Evolutionary conservation across 2,113 vertebrate species (phyloP).

Genomic region (Prunella himalayana): DNA sequence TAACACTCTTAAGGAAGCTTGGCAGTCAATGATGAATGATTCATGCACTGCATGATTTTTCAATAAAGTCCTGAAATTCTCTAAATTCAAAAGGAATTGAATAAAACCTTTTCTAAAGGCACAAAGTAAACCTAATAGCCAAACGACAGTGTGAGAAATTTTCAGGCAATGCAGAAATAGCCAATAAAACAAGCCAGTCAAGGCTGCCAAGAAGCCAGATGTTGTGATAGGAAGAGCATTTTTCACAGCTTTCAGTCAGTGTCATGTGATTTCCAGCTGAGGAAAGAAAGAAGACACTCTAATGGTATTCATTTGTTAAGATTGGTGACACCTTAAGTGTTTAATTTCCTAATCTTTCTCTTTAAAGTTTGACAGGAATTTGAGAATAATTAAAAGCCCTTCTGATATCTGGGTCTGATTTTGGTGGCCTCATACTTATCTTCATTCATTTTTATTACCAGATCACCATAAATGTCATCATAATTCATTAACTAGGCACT

Average conservation of each 20-base stretch:
- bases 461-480: background rate
- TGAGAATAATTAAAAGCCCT: background rate
- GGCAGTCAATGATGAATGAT: background rate
- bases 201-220: conserved; percentile 12
- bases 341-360: background rate
- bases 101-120: background rate
- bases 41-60: background rate
- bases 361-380: background rate
- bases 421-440: background rate
- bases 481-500: background rate
- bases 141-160: background rate
- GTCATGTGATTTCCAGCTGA: background rate
- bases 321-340: background rate
- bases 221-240: background rate
- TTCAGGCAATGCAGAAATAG: background rate
- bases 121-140: background rate
- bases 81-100: background rate
- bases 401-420: background rate
- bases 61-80: background rate
- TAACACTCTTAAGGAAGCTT: background rate
- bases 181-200: background rate
- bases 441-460: background rate
- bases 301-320: background rate
- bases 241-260: background rate
- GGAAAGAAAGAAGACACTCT: background rate